Evolutionary conservation across 2,888 invertebrate species (phyloP), one percentile per base, ranked within the genome.

Genomic region (Parascotia fuliginaria): DNA sequence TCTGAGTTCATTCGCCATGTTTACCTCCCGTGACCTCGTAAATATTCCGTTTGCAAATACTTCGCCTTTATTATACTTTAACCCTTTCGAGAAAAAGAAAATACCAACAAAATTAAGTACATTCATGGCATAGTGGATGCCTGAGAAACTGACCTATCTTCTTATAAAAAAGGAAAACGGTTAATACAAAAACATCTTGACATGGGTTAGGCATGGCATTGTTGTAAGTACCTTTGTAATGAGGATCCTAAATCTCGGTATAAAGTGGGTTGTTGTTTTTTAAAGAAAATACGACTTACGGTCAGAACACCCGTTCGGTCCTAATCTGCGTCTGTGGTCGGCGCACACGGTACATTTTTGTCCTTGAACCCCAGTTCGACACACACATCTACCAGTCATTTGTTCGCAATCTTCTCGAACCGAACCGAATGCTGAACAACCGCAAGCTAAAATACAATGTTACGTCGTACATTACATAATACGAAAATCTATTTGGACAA

Each of bases 371-470:
- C 96, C 96, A 3, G 95, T 93, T 65, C 96, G 95, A 85, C 98
- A 98, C 31, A 97, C 96, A 79, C 98, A 98, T 36, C 96, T 93
- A 6, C 98, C 98, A 0, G 96, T 97, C 96, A 97, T 97, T 89
- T 98, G 98, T 73, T 98, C 97, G 82, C 98, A 98, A 82, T 98
- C 98, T 73, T 97, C 96, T 49, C 98, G 93, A 1, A 96, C 96
- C 0, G 98, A 97, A 2, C 98, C 98, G 73, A 96, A 96, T 9
- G 95, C 94, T 37, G 97, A 97, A 82, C 98, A 98, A 7, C 96
- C 96, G 81, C 98, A 98, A 7, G 97, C 98, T 98, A 86, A 49
- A 73, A 68, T 28, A 52, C 42, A 59, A 60, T 14, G 7, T 9
- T 5, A n/a, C n/a, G 12, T 31, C 13, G 7, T 13, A 13, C 5